These are phyloP conservation scores for Brachyopa scutellaris DNA, from an alignment of 2,888 invertebrate species.

Conservation along the genomic window DNA sequence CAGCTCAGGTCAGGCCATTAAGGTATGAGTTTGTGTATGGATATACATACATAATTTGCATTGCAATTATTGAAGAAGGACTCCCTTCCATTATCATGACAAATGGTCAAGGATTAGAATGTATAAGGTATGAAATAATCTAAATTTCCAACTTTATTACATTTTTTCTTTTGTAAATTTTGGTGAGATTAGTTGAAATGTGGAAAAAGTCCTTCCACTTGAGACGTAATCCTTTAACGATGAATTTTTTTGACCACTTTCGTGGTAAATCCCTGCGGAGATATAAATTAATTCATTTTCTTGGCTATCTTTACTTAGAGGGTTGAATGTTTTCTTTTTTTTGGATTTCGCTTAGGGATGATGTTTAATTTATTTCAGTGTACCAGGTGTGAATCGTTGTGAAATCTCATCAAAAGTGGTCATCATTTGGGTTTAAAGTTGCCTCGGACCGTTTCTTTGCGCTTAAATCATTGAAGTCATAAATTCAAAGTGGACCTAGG, in stretches of 20 bases:
- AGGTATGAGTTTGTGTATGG: not conserved
- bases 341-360: constrained; percentile 19
- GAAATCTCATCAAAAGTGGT: not conserved
- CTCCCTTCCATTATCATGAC: constrained; percentile 31
- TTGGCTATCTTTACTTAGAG: constrained; percentile 12
- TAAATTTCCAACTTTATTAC: too few species aligned
- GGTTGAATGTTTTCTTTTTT: not conserved
- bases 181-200: too few species aligned
- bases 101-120: constrained; percentile 52
- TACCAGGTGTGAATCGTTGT: constrained; percentile 37
- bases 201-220: not conserved
- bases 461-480: too few species aligned
- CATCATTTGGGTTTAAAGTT: too few species aligned
- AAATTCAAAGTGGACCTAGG: too few species aligned
- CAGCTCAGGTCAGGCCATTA: too few species aligned
- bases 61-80: not conserved
- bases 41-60: not conserved
- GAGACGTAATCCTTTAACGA: not conserved
- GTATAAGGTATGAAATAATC: constrained; percentile 6
- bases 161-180: too few species aligned
- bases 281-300: constrained; percentile 44
- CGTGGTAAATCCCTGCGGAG: constrained; percentile 15
- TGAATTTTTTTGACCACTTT: not conserved
- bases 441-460: too few species aligned
- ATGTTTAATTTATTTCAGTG: constrained; percentile 45